Evolutionary conservation across 2,797 vertebrate species (phyloP), one percentile per base, ranked within the genome.

Genomic region (Pantherophis vulpinus): DNA sequence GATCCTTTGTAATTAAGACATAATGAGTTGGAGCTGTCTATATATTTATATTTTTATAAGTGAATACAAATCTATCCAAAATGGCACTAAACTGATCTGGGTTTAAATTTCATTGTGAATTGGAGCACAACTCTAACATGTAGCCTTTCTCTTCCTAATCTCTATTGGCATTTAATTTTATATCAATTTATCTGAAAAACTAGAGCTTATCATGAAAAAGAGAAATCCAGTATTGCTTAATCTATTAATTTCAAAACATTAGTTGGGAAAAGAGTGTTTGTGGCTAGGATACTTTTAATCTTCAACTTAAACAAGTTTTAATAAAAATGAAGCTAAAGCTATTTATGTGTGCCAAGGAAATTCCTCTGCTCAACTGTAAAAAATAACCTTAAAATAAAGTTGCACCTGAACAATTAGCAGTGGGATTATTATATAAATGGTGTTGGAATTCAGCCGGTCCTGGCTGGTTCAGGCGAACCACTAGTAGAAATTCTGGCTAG

Each of bases 351-450:
- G 88, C 93, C 95, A 90, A 32, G 37, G 91, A 32, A 93, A 94
- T 86, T 92, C 20, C 14, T 90, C 61, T 74, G 18, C 16, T 96
- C 56, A 93, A 87, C 91, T 54, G 95, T 91, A 11, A 92, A 94
- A 12, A 66, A 32, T 93, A 74, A 13, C 55, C 51, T 42, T 18
- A 58, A 89, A 83, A 94, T 91, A n/a, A 51, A 70, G 91, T 92
- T 54, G 83, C 91, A 96, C 93, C 95, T 96, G 96, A 94, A 93
- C 95, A 66, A 88, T 87, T 16, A 12, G 90, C 88, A 93, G 14
- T 29, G 90, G n/a, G 0, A 1, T 58, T 93, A 86, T 96, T 97
- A 95, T 0, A 0, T 51, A 51, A 51, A 51, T 8, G 4, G 47
- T 51, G 47, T 51, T 51, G 47, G 47, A 4, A 51, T 51, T 51